Evolutionary conservation across 92 coral and sea anemone genomes (phyloP).

Genomic region (Zoanthus sansibaricus): DNA sequence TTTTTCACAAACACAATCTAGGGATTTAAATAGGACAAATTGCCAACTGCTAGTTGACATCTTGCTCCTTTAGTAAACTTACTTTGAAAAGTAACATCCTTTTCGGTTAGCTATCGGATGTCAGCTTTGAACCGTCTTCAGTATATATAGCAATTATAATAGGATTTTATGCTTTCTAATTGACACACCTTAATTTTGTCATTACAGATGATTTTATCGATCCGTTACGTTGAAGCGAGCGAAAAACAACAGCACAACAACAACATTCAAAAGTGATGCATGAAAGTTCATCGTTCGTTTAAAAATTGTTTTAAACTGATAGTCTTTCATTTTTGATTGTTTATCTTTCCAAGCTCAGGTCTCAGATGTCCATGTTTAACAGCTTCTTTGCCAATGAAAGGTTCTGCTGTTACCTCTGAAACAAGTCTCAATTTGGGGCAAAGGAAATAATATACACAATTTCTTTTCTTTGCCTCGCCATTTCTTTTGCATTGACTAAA

Average conservation of each 20-base stretch:
- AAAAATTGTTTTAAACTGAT: background rate
- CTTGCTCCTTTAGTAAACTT: background rate
- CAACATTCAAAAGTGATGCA: background rate
- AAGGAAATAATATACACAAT: background rate
- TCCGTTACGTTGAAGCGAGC: background rate
- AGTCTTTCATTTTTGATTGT: background rate
- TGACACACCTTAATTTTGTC: background rate
- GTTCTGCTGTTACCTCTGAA: background rate
- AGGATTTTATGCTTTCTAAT: conserved; percentile 1
- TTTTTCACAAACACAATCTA: background rate
- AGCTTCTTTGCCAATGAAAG: background rate
- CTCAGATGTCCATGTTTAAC: background rate
- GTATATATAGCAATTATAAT: conserved; percentile 1
- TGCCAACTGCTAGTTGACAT: background rate
- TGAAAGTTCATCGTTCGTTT: background rate
- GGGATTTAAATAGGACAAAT: background rate
- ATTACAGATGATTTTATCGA: background rate
- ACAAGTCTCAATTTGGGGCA: background rate
- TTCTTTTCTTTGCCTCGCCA: background rate
- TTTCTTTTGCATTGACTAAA: background rate
- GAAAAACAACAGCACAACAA: background rate
- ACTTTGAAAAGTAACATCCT: background rate
- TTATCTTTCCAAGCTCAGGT: background rate
- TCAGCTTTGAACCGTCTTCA: background rate
- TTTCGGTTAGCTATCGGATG: background rate